Conservation (phyloP, 2,113 vertebrate species). For the Solea senegalensis region DNA sequence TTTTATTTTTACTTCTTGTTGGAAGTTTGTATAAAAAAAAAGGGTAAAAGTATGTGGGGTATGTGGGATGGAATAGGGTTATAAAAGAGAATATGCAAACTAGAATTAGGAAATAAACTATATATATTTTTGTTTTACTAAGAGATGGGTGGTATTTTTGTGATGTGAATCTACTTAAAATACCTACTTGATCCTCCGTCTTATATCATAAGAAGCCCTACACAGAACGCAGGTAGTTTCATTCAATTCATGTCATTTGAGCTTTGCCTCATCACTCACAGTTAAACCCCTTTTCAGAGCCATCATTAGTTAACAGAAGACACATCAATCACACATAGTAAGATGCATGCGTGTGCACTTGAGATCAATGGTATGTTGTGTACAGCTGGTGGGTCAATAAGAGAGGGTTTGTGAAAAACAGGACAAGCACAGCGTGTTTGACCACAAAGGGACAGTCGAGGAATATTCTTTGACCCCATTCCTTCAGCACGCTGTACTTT, state of each 20-base stretch:
- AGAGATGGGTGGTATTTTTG: too few relatives aligned
- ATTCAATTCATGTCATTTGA: slow-evolving; percentile 33
- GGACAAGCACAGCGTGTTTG: slow-evolving; percentile 5
- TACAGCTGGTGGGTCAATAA: slow-evolving; percentile 2
- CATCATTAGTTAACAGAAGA: slow-evolving; percentile 35
- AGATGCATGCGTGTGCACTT: slow-evolving; percentile 23
- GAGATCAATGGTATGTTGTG: slow-evolving; percentile 22
- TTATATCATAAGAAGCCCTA: background rate
- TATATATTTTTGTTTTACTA: too few relatives aligned
- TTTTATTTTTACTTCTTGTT: slow-evolving; percentile 19
- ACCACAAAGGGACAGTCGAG: slow-evolving; percentile 7
- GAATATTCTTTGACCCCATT: slow-evolving; percentile 29
- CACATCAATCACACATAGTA: slow-evolving; percentile 47
- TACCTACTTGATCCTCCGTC: background rate
- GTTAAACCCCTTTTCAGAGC: slow-evolving; percentile 22
- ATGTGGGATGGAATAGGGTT: too few relatives aligned
- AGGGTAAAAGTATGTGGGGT: background rate
- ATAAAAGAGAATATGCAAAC: too few relatives aligned
- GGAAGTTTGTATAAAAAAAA: slow-evolving; percentile 16
- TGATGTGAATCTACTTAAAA: background rate
- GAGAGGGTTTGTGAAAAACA: slow-evolving; percentile 8
- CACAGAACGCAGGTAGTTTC: slow-evolving; percentile 23
- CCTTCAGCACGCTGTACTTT: slow-evolving; percentile 16
- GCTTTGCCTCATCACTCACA: slow-evolving; percentile 43
- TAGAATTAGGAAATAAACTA: too few relatives aligned